Percentiles rank a stretch among this genome's conserved stretches.
phyloP scores from a whole-genome alignment of 2,113 vertebrate genomes.

The Recurvirostra avosetta region DNA sequence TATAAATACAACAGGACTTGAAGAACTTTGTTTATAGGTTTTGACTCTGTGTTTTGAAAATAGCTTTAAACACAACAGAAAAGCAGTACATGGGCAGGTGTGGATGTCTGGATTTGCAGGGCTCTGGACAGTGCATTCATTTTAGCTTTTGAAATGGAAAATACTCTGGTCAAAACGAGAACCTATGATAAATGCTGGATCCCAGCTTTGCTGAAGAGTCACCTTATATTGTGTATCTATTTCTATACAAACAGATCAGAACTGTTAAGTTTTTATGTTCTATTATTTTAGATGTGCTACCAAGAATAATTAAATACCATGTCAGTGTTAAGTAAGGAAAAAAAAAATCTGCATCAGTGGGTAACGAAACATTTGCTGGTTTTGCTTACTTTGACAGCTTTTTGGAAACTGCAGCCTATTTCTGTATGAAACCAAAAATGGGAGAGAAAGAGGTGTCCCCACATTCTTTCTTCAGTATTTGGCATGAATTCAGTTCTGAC shows the following conservation, averaged over 20 bases:
- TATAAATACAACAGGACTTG: neutral
- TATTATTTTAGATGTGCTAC: neutral
- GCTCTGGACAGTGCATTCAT: neutral
- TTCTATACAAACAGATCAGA: neutral
- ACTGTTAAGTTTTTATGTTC: neutral
- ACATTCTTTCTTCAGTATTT: slow-evolving; percentile 90
- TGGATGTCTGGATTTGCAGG: neutral
- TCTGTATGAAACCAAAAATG: slow-evolving; percentile 90
- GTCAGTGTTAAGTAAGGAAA: neutral
- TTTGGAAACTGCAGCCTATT: slow-evolving; percentile 89
- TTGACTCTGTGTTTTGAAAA: neutral
- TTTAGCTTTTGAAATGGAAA: neutral
- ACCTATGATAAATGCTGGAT: neutral
- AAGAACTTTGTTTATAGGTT: neutral
- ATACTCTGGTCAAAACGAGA: neutral
- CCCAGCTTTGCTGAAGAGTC: neutral
- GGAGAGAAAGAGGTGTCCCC: slow-evolving; percentile 95
- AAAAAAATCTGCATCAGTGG: neutral
- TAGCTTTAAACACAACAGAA: neutral
- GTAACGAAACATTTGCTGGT: slow-evolving; percentile 21
- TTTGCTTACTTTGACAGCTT: slow-evolving; percentile 81
- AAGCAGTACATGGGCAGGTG: neutral
- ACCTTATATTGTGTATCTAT: neutral
- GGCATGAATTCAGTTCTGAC: slow-evolving; percentile 97
- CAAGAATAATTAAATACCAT: neutral